phyloP scores from a whole-genome alignment of 2,797 vertebrate species.

The Vespertilio murinus region DNA sequence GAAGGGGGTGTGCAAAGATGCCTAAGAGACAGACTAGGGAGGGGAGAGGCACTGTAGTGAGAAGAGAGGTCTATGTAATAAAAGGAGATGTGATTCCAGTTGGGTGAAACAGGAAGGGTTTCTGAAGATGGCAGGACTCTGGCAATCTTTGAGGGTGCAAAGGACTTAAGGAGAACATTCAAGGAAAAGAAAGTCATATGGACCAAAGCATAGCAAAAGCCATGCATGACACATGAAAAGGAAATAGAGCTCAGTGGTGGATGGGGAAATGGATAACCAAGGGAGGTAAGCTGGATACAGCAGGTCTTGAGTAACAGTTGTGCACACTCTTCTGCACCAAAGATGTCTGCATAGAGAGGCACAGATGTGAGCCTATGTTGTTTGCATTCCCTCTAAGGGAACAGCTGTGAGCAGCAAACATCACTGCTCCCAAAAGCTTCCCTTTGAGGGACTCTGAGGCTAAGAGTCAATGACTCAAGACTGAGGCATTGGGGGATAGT shows the following conservation, averaged over 20 bases:
- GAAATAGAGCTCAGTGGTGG: background rate
- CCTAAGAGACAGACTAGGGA: background rate
- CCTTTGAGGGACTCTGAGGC: background rate
- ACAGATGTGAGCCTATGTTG: no score
- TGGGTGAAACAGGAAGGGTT: background rate
- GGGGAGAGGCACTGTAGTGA: background rate
- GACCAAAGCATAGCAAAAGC: background rate
- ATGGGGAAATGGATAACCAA: background rate
- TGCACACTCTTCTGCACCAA: fast-evolving
- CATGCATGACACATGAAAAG: background rate
- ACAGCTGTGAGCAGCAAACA: background rate
- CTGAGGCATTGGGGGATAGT: background rate
- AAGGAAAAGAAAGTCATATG: background rate
- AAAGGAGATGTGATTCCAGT: background rate
- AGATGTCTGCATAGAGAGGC: background rate
- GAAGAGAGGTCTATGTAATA: background rate
- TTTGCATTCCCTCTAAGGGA: background rate
- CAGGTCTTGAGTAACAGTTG: background rate
- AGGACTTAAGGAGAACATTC: background rate
- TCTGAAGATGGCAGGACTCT: background rate
- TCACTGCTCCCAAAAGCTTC: background rate
- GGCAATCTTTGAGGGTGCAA: background rate
- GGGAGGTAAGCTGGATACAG: background rate
- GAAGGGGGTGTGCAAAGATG: no score
- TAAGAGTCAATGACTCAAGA: background rate